Evolutionary conservation across 1,140 invertebrate species (phyloP).

Genomic region (honey bee (Apis mellifera)): Amel_HAv3.1 CM009935.2:3111501-3112000

Average conservation of each 20-base stretch:
- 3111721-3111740: slow-evolving; percentile 30
- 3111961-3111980: not conserved
- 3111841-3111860: not conserved
- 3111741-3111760: slow-evolving; percentile 29
- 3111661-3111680: slow-evolving; percentile 46
- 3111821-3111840: not conserved
- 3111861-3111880: slow-evolving; percentile 2
- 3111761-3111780: slow-evolving; percentile 38
- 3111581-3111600: slow-evolving; percentile 57
- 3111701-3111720: too few species aligned
- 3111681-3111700: not conserved
- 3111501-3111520: not conserved
- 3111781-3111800: slow-evolving; percentile 26
- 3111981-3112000: slow-evolving; percentile 11
- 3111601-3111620: slow-evolving; percentile 63
- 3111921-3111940: slow-evolving; percentile 15
- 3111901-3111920: slow-evolving; percentile 29
- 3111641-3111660: slow-evolving; percentile 13
- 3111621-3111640: slow-evolving; percentile 51
- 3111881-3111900: slow-evolving; percentile 3
- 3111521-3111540: slow-evolving; percentile 60
- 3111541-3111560: slow-evolving; percentile 54
- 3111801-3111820: not conserved
- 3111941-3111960: slow-evolving; percentile 9
- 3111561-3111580: slow-evolving; percentile 56